Base-by-base conservation (phyloP, 2,888 invertebrate genomes). In the Deroplatys truncata region DNA sequence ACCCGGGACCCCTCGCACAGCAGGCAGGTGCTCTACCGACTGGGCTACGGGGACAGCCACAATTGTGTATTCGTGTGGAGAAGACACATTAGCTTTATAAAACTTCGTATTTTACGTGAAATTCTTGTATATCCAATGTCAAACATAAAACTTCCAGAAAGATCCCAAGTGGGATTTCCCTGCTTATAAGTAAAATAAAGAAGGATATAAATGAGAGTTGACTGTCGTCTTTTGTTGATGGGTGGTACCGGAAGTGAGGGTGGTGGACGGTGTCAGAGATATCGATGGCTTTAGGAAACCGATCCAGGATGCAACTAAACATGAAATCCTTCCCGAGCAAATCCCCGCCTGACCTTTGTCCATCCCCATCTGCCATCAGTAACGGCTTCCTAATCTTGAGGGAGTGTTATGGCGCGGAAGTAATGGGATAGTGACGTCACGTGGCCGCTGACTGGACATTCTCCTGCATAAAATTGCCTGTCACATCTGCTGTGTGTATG, bases 321-420 rank as follows among this genome's bases (percentile, higher is more conserved):
- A 87, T 87, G 87, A 87, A 87, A 87, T 87, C 87, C 82, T 29
- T 72, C 25, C 56, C 56, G 56, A 72, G 56, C 83, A 87, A 87
- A 87, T 87, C 87, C 87, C 87, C 82, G 83, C 82, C 31, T 87
- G 87, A 87, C 87, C 87, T 87, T 87, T 87, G 87, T 87, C 87
- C 87, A 87, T 49, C 28, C 82, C 35, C 28, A 87, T 87, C 87
- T 87, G 87, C 87, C 87, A 87, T 87, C 87, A 87, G 87, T 87
- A 82, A 87, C 43, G 87, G 87, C 28, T 87, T 28, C 43, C n/a
- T 87, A 35, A 87, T 31, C 87, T 72, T 35, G 87, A 29, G n/a
- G 87, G 82, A n/a, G 83, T 35, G 87, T 35, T 87, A 87, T 87
- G 87, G 87, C 87, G 87, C 43, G 87, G 87, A 87, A 87, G 35